Conservation (phyloP, 2,888 invertebrate genomes). For the Rhamphomyia laevipes region DNA sequence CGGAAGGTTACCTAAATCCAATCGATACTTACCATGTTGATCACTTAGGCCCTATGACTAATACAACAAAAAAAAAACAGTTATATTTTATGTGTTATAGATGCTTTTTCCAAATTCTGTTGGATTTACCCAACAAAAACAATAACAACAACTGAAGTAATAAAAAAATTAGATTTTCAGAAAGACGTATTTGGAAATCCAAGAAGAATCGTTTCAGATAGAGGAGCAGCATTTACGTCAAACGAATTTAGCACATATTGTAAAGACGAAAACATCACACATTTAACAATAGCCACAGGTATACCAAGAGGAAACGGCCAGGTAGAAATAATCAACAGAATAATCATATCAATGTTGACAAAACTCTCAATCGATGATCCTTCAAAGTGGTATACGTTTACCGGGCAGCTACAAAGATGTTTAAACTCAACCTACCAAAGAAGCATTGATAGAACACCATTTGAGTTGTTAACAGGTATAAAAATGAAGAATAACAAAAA, state of each 20-base stretch:
- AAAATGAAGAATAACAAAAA: background rate
- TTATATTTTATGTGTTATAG: slow-evolving; percentile 25
- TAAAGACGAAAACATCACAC: background rate
- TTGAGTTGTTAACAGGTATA: background rate
- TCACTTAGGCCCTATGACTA: slow-evolving; percentile 25
- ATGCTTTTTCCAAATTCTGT: slow-evolving; percentile 26
- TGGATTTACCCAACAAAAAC: slow-evolving; percentile 27
- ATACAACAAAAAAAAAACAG: slow-evolving; percentile 25
- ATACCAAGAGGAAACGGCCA: slow-evolving; percentile 14
- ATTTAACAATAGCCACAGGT: slow-evolving; percentile 12
- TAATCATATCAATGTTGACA: slow-evolving; percentile 10
- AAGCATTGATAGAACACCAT: background rate
- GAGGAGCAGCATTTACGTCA: slow-evolving; percentile 15
- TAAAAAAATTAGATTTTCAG: slow-evolving; percentile 18
- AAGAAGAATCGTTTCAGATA: slow-evolving; percentile 10
- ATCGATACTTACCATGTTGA: slow-evolving; percentile 25
- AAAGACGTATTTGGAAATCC: slow-evolving; percentile 10
- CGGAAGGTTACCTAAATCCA: slow-evolving; percentile 24
- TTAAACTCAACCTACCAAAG: slow-evolving; percentile 1
- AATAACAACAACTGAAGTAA: slow-evolving; percentile 19
- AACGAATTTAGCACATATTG: slow-evolving; percentile 5
- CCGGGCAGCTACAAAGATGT: background rate
- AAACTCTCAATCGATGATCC: background rate
- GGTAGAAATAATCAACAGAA: slow-evolving; percentile 10
- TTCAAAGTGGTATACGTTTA: slow-evolving; percentile 1